These are phyloP conservation scores for Acrobasis consociella DNA, from an alignment of 2,888 invertebrate species.

Conservation along the genomic window DNA sequence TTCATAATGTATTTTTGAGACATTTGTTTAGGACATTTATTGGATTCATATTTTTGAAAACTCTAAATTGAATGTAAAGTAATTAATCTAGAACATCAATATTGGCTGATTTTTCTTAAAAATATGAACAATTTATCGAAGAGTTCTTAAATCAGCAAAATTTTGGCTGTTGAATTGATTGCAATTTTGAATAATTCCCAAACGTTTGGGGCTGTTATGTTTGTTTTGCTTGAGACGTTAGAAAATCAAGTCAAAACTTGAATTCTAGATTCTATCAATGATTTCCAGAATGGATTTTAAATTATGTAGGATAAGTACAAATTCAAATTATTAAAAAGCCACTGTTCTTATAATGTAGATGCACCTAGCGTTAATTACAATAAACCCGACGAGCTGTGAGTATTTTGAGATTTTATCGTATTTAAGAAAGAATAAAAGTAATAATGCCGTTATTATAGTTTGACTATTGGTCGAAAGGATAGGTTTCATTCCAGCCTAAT, in stretches of 20 bases:
- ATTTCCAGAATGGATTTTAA: conserved; percentile 64
- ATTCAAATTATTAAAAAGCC: conserved; percentile 80
- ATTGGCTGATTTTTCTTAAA: conserved; percentile 54
- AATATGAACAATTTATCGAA: conserved; percentile 40
- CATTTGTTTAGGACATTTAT: conserved; percentile 79
- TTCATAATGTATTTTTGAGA: conserved; percentile 83
- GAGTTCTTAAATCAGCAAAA: conserved; percentile 37
- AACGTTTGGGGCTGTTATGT: conserved; percentile 35
- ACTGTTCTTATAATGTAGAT: conserved; percentile 82
- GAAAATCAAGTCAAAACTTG: conserved; percentile 49
- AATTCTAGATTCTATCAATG: conserved; percentile 52
- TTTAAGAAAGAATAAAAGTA: conserved; percentile 67
- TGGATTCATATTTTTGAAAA: conserved; percentile 81
- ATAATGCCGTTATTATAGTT: conserved; percentile 61
- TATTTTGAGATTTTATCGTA: conserved; percentile 83
- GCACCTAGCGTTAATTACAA: conserved; percentile 81
- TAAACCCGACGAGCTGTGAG: conserved; percentile 83
- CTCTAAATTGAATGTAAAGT: conserved; percentile 74
- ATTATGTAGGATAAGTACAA: conserved; percentile 79
- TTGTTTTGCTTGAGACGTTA: conserved; percentile 38
- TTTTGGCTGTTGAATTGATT: conserved; percentile 39
- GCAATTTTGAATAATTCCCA: conserved; percentile 33
- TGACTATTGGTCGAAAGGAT: conserved; percentile 63
- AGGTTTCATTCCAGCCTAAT: conserved; percentile 77
- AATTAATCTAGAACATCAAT: conserved; percentile 70